Conservation (phyloP, 2,888 invertebrate species). For the Aplocera efformata region DNA sequence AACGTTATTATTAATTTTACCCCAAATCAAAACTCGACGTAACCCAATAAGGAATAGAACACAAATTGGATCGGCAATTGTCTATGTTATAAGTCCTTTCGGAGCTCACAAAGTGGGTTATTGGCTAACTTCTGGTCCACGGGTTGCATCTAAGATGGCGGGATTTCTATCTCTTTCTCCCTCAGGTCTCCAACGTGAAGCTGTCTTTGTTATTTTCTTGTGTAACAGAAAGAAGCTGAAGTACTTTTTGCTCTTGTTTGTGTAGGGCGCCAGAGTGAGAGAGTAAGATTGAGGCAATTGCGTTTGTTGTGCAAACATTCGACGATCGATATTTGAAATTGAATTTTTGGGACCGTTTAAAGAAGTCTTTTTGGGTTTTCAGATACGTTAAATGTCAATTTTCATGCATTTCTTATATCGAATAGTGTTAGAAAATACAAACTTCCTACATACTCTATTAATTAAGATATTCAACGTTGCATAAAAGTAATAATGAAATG, state of each 20-base stretch:
- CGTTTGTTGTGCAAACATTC: constrained; percentile 66
- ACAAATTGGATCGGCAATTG: constrained; percentile 46
- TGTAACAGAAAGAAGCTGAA: constrained; percentile 64
- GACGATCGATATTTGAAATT: constrained; percentile 46
- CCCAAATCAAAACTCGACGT: constrained; percentile 42
- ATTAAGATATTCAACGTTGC: no score
- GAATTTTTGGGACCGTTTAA: constrained; percentile 23
- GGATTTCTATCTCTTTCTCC: constrained; percentile 49
- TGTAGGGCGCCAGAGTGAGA: constrained; percentile 56
- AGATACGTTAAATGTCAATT: no score
- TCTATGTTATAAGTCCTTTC: constrained; percentile 46
- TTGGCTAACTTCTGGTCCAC: constrained; percentile 77
- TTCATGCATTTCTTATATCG: no score
- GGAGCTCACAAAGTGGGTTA: constrained; percentile 51
- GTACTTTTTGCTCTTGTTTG: constrained; percentile 62
- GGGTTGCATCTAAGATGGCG: constrained; percentile 78
- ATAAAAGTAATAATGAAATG: no score
- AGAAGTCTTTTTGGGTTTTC: neutral
- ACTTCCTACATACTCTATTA: no score
- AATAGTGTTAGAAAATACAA: no score
- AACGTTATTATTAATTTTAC: constrained; percentile 66
- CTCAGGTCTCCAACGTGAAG: constrained; percentile 33
- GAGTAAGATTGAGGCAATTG: constrained; percentile 53
- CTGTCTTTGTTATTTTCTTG: constrained; percentile 62
- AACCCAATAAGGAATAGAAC: constrained; percentile 44